Evolutionary conservation across 2,797 vertebrate genomes (phyloP).

Genomic region (Leptatherina wallacei): DNA sequence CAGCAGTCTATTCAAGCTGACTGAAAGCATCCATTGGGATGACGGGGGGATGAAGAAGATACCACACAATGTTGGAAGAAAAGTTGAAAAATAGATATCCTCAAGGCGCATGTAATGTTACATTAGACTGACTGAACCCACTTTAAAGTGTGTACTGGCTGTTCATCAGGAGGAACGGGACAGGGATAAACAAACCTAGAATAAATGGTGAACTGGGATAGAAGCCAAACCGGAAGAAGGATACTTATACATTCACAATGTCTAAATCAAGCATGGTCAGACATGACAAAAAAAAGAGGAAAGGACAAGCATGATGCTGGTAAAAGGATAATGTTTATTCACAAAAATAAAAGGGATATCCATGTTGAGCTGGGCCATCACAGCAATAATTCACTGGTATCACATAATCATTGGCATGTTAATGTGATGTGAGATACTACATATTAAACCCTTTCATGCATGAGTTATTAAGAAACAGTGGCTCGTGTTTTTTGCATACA

Average conservation of each 20-base stretch:
- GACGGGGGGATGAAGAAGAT: background rate
- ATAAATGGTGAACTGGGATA: constrained; percentile 6
- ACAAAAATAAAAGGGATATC: too few species aligned
- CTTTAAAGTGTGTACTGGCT: background rate
- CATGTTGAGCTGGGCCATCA: too few species aligned
- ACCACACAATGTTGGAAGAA: background rate
- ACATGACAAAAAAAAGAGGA: too few species aligned
- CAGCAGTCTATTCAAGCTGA: constrained; percentile 43
- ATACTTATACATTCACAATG: background rate
- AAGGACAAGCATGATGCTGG: too few species aligned
- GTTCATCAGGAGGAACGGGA: background rate
- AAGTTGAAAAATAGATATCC: background rate
- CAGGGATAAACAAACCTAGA: background rate
- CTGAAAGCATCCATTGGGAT: constrained; percentile 11
- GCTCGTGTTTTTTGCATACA: too few species aligned
- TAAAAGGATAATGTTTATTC: too few species aligned
- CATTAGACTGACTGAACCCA: background rate
- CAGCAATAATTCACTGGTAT: constrained; percentile 40
- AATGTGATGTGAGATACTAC: constrained; percentile 18
- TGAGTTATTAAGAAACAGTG: too few species aligned
- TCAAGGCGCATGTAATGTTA: background rate
- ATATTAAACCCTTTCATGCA: too few species aligned
- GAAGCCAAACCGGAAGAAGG: constrained; percentile 25
- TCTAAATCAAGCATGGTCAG: too few species aligned
- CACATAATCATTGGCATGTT: constrained; percentile 36